Evolutionary conservation across 2,797 vertebrate species (phyloP), one percentile per base, ranked within the genome.

Genomic region (Podarcis lilfordi): DNA sequence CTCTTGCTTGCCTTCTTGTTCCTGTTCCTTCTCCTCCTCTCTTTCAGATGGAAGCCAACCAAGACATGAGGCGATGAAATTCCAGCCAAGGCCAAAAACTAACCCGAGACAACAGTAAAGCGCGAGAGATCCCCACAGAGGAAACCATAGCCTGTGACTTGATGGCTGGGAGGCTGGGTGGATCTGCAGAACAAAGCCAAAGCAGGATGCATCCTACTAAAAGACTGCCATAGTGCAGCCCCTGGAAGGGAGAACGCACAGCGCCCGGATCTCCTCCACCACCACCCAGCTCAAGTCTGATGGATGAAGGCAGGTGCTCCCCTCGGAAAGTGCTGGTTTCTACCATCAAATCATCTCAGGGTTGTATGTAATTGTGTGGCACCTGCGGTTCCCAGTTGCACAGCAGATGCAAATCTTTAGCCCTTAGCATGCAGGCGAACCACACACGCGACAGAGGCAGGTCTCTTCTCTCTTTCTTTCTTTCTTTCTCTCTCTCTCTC

Each of bases 131-230:
- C 97, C 97, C 97, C 98, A 94, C 97, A 97, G 97, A 98, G 96
- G 97, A 96, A 97, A 98, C 93, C 98, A 98, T 98, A 97, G 98
- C 98, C 98, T 97, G 96, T 97, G 95, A 98, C 97, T 98, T 98
- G 97, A 96, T 98, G 96, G 98, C 97, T 98, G 96, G 97, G 97
- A 98, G 96, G 98, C 98, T 97, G 98, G 98, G 98, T 98, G 97
- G 98, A 98, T 98, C 98, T 98, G 98, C 97, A 97, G 98, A 97
- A 98, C 98, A 98, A 97, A 98, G 98, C 98, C 98, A 97, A 96
- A 97, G 97, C 97, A 97, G 98, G 98, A 98, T 98, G 97, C 98
- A 98, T 99, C 98, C 98, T 98, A 98, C 97, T 97, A 97, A 96
- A 97, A 97, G 96, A 97, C 96, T 96, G 98, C 98, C 98, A 98